phyloP scores from a whole-genome alignment of 2,888 invertebrate species.

The Apodemia duryi region DNA sequence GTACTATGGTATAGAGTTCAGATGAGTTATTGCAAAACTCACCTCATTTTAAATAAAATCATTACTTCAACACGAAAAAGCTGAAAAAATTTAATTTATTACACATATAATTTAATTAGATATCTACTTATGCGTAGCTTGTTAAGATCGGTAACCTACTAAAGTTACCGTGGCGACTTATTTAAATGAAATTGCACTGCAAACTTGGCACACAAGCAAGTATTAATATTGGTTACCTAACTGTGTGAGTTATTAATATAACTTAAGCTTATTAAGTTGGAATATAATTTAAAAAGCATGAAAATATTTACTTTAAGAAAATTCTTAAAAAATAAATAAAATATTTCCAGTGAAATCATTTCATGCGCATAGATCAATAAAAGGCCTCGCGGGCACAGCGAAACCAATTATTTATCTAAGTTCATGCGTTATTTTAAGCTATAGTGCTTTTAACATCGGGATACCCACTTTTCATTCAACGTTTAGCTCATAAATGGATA shows the following conservation, averaged over 20 bases:
- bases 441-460: neutral
- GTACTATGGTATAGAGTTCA: too few species aligned
- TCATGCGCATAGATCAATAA: neutral
- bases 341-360: neutral
- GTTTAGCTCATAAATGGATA: too few species aligned
- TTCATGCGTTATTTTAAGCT: neutral
- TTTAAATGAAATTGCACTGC: slow-evolving; percentile 1
- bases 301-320: neutral
- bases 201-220: slow-evolving; percentile 2
- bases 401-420: too few species aligned
- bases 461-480: too few species aligned
- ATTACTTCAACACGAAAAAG: too few species aligned
- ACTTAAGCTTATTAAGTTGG: slow-evolving; percentile 1
- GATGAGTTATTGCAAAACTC: too few species aligned
- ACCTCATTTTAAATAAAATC: too few species aligned
- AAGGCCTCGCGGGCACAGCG: too few species aligned
- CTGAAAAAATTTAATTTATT: too few species aligned
- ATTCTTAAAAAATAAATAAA: neutral
- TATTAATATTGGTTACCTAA: neutral
- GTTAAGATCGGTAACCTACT: neutral
- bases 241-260: neutral
- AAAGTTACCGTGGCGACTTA: neutral
- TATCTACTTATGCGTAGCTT: neutral
- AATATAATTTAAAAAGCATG: neutral
- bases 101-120: neutral